Percentiles rank a stretch among this genome's conserved stretches.
Evolutionary conservation across 2,888 invertebrate species (phyloP).

Genomic region (Glyphotaelius pellucidus): DNA sequence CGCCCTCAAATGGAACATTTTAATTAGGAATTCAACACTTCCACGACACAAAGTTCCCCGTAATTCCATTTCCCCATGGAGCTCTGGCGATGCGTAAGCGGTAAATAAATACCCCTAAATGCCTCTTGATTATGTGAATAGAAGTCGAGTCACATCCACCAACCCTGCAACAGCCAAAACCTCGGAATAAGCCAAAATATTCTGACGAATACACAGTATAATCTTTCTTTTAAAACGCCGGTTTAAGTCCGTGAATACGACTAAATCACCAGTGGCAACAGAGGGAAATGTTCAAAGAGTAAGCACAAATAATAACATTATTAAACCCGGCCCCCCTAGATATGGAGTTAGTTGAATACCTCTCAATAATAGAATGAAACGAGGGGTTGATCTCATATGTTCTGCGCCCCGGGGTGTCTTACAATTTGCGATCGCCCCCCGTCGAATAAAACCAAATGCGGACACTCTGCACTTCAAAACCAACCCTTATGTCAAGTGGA

Average conservation of each 20-base stretch:
- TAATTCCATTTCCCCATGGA: slow-evolving; percentile 46
- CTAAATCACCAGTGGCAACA: slow-evolving; percentile 55
- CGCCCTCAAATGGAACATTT: slow-evolving; percentile 36
- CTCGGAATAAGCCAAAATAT: not conserved
- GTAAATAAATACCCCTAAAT: slow-evolving; percentile 66
- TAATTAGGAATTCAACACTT: slow-evolving; percentile 63
- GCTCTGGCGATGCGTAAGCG: slow-evolving; percentile 57
- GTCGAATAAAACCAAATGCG: slow-evolving; percentile 28
- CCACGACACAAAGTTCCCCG: slow-evolving; percentile 44
- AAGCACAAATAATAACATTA: slow-evolving; percentile 66
- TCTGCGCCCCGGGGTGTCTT: slow-evolving; percentile 61
- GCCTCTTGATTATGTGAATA: slow-evolving; percentile 64
- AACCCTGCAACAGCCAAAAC: slow-evolving; percentile 21
- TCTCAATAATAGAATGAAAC: slow-evolving; percentile 59
- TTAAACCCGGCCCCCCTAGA: slow-evolving; percentile 62
- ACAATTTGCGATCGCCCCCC: slow-evolving; percentile 60
- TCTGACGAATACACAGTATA: not conserved
- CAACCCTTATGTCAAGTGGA: slow-evolving; percentile 21
- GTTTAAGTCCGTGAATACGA: slow-evolving; percentile 40
- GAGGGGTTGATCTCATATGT: slow-evolving; percentile 58
- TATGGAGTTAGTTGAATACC: slow-evolving; percentile 64
- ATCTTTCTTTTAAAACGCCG: slow-evolving; percentile 23
- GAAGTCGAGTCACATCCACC: slow-evolving; percentile 46
- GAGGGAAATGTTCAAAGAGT: slow-evolving; percentile 63
- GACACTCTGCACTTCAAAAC: not conserved